Evolutionary conservation across 2,888 invertebrate genomes (phyloP), one percentile per base, ranked within the genome.

Genomic region (Hirudinaria manillensis): DNA sequence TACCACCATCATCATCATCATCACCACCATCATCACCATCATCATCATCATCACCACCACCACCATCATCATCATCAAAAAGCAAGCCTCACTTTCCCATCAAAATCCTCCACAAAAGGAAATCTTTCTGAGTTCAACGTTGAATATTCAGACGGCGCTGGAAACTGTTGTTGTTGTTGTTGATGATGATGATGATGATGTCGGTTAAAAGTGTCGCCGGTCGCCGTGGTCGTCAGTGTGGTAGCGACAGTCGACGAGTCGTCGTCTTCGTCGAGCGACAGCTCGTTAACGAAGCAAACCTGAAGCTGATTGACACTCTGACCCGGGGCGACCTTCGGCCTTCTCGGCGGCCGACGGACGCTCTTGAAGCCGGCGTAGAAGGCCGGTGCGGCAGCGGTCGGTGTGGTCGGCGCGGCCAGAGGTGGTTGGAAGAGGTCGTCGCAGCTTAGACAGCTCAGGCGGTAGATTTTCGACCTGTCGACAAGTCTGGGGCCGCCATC

Each of bases 211-310:
- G 45, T 45, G 45, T 45, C 45, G 45, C 45, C 45, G 45, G 45
- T 10, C 10, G 45, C 10, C 6, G 45, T 10, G 1, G 45, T 10
- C 6, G 45, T 45, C 45, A 45, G 61, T 27, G 61, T 27, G 24
- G 61, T 61, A 4, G 61, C 61, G 24, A 10, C 24, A 13, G 53
- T 21, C 6, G 61, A 61, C 3, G 45, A 16, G 13, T 61, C 61
- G 38, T 56, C 53, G 32, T 61, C n/a, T 21, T 61, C 74, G 19
- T 74, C 75, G n/a, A 45, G 24, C 3, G 75, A 75, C 7, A 66
- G 34, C 45, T 75, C 75, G 36, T 75, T 75, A 27, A 75, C 75
- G 36, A 75, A 75, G 70, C 75, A 75, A n/a, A 75, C 68, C 70
- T 75, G 75, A 21, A 66, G 74, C 13, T 68, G 36, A 19, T 61